These are phyloP conservation scores for Adela reaumurella DNA, from an alignment of 2,888 invertebrate species.

Conservation along the genomic window DNA sequence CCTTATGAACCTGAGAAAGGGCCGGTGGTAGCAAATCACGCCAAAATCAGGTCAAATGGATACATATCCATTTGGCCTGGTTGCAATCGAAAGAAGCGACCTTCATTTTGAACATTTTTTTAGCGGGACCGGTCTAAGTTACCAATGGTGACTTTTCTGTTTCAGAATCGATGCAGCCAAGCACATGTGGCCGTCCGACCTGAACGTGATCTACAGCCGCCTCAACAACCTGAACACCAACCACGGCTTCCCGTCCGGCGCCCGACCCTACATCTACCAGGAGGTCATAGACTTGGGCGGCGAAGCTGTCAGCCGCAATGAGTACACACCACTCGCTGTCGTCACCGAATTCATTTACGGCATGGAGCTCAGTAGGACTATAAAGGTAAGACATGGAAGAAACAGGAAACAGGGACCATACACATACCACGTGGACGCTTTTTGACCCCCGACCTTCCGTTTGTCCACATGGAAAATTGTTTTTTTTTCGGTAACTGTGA, in stretches of 20 bases:
- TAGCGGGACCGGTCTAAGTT: too few relatives aligned
- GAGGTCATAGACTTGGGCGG: constrained; percentile 71
- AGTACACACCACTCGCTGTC: constrained; percentile 53
- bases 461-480: too few relatives aligned
- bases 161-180: constrained; percentile 71
- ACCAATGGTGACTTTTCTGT: neutral
- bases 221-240: constrained; percentile 58
- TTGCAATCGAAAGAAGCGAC: too few relatives aligned
- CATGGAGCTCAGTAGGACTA: constrained; percentile 35
- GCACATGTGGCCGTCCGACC: constrained; percentile 75
- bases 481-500: too few relatives aligned
- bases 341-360: constrained; percentile 66
- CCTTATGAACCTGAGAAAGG: too few relatives aligned
- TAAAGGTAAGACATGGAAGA: constrained; percentile 25
- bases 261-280: constrained; percentile 68
- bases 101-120: too few relatives aligned
- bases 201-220: constrained; percentile 61
- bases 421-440: too few relatives aligned
- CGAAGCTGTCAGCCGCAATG: constrained; percentile 45
- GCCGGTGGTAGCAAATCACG: too few relatives aligned
- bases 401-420: neutral
- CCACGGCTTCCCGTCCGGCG: constrained; percentile 59
- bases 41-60: too few relatives aligned
- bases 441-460: neutral
- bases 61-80: too few relatives aligned